Percentiles rank a stretch among this genome's conserved stretches.
These are phyloP conservation scores for Paracanthobrama guichenoti DNA, from an alignment of 2,113 vertebrate genomes.

Conservation along the genomic window DNA sequence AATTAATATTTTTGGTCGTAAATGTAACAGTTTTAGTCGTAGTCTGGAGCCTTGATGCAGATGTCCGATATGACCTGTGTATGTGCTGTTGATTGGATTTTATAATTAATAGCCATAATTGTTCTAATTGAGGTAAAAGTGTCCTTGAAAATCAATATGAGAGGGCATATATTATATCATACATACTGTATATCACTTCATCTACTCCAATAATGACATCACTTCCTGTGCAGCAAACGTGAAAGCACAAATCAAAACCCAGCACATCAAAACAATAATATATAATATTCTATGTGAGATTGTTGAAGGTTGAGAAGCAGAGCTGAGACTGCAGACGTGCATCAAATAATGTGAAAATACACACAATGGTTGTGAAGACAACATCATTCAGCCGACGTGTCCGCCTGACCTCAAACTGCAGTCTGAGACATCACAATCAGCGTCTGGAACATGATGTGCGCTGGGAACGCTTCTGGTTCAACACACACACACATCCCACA, in stretches of 20 bases:
- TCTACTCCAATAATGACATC: neutral
- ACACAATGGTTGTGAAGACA: too few relatives aligned
- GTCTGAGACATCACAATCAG: neutral
- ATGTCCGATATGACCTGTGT: neutral
- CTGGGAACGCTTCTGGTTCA: neutral
- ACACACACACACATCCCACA: conserved; percentile 9
- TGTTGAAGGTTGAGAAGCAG: neutral
- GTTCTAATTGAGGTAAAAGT: neutral
- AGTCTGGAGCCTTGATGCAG: too few relatives aligned
- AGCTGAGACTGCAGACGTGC: neutral
- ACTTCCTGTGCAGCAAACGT: neutral
- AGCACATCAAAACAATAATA: neutral
- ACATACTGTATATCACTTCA: too few relatives aligned
- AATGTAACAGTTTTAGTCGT: too few relatives aligned
- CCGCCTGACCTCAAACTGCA: neutral
- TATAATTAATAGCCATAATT: neutral
- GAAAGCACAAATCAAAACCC: neutral
- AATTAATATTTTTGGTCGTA: too few relatives aligned
- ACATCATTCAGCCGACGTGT: neutral
- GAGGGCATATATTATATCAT: too few relatives aligned
- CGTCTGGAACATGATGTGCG: neutral
- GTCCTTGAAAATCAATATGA: neutral
- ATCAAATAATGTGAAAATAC: neutral
- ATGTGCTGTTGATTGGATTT: neutral
- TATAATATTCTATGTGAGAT: neutral